Conservation (phyloP, 2,888 invertebrate species). For the Hirudinaria manillensis region DNA sequence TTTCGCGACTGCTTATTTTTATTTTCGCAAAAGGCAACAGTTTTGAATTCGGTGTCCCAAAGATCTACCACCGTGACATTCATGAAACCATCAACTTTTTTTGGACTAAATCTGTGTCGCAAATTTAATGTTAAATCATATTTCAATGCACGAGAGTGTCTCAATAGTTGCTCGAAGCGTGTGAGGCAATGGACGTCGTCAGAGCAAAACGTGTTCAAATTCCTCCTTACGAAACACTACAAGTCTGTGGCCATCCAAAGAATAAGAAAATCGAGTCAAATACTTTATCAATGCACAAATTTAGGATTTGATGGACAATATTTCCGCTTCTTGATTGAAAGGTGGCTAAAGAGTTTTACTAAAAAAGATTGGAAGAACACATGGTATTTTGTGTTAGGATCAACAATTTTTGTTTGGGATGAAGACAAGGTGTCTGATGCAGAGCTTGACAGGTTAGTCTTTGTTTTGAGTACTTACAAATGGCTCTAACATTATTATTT, state of each 20-base stretch:
- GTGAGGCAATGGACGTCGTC: neutral
- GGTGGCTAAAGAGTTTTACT: constrained; percentile 37
- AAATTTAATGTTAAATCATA: neutral
- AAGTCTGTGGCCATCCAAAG: constrained; percentile 46
- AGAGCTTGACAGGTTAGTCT: constrained; percentile 43
- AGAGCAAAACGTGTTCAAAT: constrained; percentile 23
- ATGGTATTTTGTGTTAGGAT: constrained; percentile 39
- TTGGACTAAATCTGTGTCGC: too few relatives aligned
- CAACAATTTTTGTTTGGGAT: constrained; percentile 47
- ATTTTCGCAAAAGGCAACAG: constrained; percentile 3
- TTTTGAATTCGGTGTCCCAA: neutral
- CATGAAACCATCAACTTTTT: too few relatives aligned
- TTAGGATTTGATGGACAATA: constrained; percentile 44
- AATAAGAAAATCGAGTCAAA: constrained; percentile 43
- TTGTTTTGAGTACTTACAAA: neutral
- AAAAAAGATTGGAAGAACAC: constrained; percentile 37
- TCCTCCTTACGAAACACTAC: constrained; percentile 44
- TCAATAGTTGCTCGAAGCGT: neutral
- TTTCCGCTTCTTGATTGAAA: constrained; percentile 40
- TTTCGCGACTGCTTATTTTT: neutral
- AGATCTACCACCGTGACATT: neutral
- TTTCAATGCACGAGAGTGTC: neutral
- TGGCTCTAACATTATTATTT: neutral
- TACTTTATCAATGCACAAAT: constrained; percentile 43
- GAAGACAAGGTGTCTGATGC: constrained; percentile 45